Conservation (phyloP, 2,797 vertebrate species). For the Brotula barbata region DNA sequence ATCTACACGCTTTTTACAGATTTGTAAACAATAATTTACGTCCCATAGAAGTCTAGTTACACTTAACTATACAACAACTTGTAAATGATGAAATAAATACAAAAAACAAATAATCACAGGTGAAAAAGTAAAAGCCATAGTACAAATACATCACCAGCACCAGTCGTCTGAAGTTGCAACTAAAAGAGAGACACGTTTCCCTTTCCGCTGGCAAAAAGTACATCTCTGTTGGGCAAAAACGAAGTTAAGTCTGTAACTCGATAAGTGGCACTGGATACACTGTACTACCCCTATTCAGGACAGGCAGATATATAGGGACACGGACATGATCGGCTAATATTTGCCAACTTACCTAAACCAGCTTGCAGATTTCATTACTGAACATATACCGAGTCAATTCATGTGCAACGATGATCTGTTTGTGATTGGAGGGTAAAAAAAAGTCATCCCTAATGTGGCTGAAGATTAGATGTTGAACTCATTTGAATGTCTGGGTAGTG, state of each 20-base stretch:
- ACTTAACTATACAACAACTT: slow-evolving; percentile 83
- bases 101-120: slow-evolving; percentile 78
- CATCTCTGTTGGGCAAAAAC: slow-evolving; percentile 39
- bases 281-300: slow-evolving; percentile 28
- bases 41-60: slow-evolving; percentile 87
- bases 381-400: slow-evolving; percentile 20
- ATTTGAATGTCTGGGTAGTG: slow-evolving; percentile 14
- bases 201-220: slow-evolving; percentile 67
- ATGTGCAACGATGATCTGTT: slow-evolving; percentile 21
- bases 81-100: slow-evolving; percentile 83
- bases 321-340: slow-evolving; percentile 10
- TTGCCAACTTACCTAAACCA: slow-evolving; percentile 8
- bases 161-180: slow-evolving; percentile 62
- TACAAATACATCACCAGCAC: slow-evolving; percentile 71
- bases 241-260: slow-evolving; percentile 45
- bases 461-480: slow-evolving; percentile 2
- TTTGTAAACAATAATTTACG: slow-evolving; percentile 99
- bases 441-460: slow-evolving; percentile 3
- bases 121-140: slow-evolving; percentile 65
- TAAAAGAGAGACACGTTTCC: slow-evolving; percentile 61
- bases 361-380: slow-evolving; percentile 19
- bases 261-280: slow-evolving; percentile 49
- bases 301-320: slow-evolving; percentile 30
- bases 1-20: slow-evolving; percentile 96
- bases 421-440: slow-evolving; percentile 18